Evolutionary conservation across 2,113 vertebrate genomes (phyloP), one percentile per base, ranked within the genome.

Genomic region (Dendrocopos noguchii): DNA sequence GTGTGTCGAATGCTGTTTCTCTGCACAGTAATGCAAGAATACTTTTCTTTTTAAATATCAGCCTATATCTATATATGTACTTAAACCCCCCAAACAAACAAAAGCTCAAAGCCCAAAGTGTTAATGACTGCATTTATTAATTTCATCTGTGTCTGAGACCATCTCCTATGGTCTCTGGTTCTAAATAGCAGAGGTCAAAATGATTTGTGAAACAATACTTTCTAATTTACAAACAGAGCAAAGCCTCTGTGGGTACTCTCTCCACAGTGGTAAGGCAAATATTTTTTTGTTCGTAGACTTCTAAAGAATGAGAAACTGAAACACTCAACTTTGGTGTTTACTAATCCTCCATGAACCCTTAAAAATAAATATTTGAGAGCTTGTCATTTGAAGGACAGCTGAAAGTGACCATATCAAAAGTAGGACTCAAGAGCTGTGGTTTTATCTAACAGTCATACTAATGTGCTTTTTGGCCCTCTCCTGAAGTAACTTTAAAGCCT

Each of bases 141-240:
- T 50, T 17, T 13, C 2, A 1, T 84, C 72, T 17, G 6, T 84
- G 18, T 68, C 42, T 63, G 14, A 81, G 52, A 16, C 25, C 2
- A 1, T 86, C 39, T 88, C 4, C 66, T 56, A 47, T 7, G 20
- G 46, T 57, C 15, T 84, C 24, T 76, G n/a, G 8, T 65, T 88
- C 44, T 81, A 72, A 94, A 72, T 28, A 87, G 44, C 50, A 71
- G 11, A 1, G 2, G 81, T 80, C 34, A 79, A 67, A 53, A 81
- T 81, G 63, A 59, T 87, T 76, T 70, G 74, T 95, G 67, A 80
- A 91, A 76, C 19, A 88, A 46, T 85, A 74, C 87, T 92, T 89
- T 70, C 20, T 47, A 39, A 92, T 42, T 80, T 71, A 47, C 10
- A 4, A 89, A 34, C 18, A 7, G 4, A 53, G 53, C 53, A 67